phyloP scores from a whole-genome alignment of 1,140 invertebrate species.

The Araneus ventricosus region DNA sequence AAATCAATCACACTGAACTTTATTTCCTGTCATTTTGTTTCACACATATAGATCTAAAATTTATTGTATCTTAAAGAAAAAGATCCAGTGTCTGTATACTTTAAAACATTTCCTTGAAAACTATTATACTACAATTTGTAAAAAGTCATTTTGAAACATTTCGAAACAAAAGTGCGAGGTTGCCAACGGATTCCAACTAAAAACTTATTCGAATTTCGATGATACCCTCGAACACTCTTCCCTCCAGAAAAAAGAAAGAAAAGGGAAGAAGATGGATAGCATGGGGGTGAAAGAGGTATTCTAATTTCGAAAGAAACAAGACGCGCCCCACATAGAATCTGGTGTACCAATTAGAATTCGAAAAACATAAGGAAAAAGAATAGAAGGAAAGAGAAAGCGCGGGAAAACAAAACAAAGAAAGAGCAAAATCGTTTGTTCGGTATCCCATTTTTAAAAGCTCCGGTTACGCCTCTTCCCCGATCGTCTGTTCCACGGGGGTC shows the following conservation, averaged over 20 bases:
- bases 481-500: conserved; percentile 6
- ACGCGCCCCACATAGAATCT: neutral
- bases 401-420: neutral
- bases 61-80: too few species aligned
- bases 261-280: neutral
- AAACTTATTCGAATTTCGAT: too few species aligned
- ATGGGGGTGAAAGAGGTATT: conserved; percentile 42
- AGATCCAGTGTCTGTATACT: too few species aligned
- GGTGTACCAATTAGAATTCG: conserved; percentile 63
- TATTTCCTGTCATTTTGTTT: too few species aligned
- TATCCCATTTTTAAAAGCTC: conserved; percentile 53
- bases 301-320: conserved; percentile 48
- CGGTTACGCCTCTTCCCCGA: conserved; percentile 23
- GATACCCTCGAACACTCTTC: too few species aligned
- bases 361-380: neutral
- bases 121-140: too few species aligned
- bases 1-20: too few species aligned
- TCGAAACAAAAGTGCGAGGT: too few species aligned
- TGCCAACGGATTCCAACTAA: too few species aligned
- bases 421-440: conserved; percentile 11
- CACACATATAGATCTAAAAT: too few species aligned
- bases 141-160: too few species aligned
- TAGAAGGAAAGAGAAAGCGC: neutral
- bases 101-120: too few species aligned
- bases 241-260: neutral